phyloP scores from a whole-genome alignment of 2,113 vertebrate species.

The Hypomesus transpacificus region DNA sequence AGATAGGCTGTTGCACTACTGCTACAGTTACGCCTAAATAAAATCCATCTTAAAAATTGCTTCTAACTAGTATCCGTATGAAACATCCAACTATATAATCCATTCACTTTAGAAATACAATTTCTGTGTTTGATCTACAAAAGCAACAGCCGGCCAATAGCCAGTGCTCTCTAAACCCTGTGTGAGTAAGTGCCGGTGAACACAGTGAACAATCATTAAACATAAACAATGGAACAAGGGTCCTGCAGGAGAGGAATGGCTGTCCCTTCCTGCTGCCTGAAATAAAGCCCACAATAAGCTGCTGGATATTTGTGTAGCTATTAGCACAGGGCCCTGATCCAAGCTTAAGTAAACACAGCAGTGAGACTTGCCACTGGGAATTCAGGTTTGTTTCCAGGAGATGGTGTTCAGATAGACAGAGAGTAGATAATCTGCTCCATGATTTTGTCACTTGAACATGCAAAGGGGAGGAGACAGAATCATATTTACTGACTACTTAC shows the following conservation, averaged over 20 bases:
- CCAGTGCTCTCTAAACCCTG: constrained; percentile 23
- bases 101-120: constrained; percentile 15
- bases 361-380: constrained; percentile 26
- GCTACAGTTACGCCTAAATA: no score
- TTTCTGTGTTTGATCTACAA: constrained; percentile 10
- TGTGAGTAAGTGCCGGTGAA: constrained; percentile 22
- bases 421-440: constrained; percentile 27
- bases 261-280: constrained; percentile 44
- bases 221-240: constrained; percentile 69
- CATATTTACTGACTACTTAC: no score
- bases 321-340: constrained; percentile 36
- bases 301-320: constrained; percentile 60
- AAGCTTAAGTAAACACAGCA: constrained; percentile 46
- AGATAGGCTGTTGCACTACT: constrained; percentile 30
- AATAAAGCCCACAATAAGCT: constrained; percentile 35
- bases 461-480: no score
- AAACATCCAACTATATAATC: not conserved
- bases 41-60: no score
- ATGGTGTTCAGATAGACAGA: constrained; percentile 43
- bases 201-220: constrained; percentile 55
- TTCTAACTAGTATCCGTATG: not conserved
- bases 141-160: not conserved
- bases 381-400: not conserved
- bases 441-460: not conserved
- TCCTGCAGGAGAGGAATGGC: constrained; percentile 60